phyloP scores from a whole-genome alignment of 2,888 invertebrate genomes.

The Drosophila paramelanica region DNA sequence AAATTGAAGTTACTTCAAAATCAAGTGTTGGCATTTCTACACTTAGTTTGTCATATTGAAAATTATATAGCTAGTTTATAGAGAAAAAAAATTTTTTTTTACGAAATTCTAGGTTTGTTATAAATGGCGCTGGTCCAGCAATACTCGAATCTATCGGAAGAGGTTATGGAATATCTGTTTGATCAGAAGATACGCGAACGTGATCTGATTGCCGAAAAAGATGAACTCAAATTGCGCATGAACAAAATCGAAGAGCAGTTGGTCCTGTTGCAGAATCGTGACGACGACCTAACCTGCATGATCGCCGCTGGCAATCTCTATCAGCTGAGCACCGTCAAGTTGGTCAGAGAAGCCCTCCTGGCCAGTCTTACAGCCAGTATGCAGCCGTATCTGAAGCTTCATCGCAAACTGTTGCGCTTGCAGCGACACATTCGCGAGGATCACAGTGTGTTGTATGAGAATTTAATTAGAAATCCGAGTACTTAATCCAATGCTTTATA shows the following conservation, averaged over 20 bases:
- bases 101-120: constrained; percentile 14
- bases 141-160: constrained; percentile 45
- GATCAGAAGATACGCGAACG: constrained; percentile 58
- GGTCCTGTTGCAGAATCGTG: constrained; percentile 47
- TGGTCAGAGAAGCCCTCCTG: constrained; percentile 37
- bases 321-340: constrained; percentile 57
- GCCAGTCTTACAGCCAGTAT: constrained; percentile 27
- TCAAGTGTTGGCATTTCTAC: neutral
- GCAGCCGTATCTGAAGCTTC: constrained; percentile 42
- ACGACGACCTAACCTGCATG: constrained; percentile 52
- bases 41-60: constrained; percentile 17
- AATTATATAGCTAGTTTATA: constrained; percentile 10
- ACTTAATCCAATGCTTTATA: constrained; percentile 12
- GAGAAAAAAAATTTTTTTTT: neutral
- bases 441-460: constrained; percentile 37
- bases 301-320: constrained; percentile 55
- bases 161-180: constrained; percentile 56
- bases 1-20: neutral
- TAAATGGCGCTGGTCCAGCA: constrained; percentile 25
- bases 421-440: constrained; percentile 48
- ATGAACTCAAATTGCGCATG: constrained; percentile 46
- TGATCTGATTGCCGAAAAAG: constrained; percentile 44
- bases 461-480: constrained; percentile 23
- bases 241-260: constrained; percentile 46
- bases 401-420: constrained; percentile 55